These are phyloP conservation scores for Promerops cafer DNA, from an alignment of 2,113 vertebrate species.

Conservation along the genomic window DNA sequence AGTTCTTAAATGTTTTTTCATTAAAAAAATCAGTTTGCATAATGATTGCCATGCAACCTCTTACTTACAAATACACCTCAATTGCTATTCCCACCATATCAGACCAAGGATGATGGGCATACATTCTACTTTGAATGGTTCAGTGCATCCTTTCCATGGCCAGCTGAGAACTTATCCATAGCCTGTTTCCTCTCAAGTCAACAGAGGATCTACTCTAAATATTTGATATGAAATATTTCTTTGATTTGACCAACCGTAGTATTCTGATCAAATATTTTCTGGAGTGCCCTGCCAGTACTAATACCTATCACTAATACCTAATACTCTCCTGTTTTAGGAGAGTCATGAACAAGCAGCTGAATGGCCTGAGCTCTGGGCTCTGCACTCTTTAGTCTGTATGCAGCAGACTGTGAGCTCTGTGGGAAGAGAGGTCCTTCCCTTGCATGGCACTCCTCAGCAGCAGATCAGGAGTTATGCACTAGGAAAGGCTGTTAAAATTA, in stretches of 20 bases:
- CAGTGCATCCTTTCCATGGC: neutral
- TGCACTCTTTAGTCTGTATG: neutral
- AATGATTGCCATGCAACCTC: neutral
- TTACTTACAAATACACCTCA: neutral
- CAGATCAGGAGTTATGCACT: neutral
- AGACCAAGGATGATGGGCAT: neutral
- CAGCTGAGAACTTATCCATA: neutral
- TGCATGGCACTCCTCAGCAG: neutral
- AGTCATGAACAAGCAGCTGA: neutral
- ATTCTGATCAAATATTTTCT: neutral
- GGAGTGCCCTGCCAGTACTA: neutral
- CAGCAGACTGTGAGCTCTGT: neutral
- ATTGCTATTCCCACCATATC: neutral
- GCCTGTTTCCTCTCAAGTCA: neutral
- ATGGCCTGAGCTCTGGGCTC: neutral
- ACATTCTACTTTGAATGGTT: neutral
- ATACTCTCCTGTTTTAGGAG: neutral
- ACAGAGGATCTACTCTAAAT: neutral
- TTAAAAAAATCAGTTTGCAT: neutral
- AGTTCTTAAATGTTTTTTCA: neutral
- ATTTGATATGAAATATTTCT: neutral
- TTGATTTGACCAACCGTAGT: neutral
- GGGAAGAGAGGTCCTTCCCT: neutral
- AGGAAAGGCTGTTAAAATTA: neutral
- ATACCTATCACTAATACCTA: neutral